Conservation (phyloP, 2,113 vertebrate genomes). For the Hemiscyllium ocellatum region DNA sequence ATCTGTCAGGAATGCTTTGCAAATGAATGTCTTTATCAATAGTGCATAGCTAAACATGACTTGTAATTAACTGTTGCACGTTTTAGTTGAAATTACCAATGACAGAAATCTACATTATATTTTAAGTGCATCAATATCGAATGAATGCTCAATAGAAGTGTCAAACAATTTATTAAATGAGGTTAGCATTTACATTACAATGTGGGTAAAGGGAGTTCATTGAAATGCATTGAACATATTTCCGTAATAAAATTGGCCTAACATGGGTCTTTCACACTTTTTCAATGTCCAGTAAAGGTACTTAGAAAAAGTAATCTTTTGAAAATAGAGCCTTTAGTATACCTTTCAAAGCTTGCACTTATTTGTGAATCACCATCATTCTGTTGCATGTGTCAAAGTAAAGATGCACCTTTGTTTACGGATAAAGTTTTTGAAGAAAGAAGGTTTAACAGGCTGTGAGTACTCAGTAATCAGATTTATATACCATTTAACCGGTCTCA, state of each 20-base stretch:
- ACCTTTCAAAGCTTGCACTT: background rate
- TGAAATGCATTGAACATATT: background rate
- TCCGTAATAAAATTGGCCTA: background rate
- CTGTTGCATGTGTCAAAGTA: background rate
- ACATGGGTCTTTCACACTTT: background rate
- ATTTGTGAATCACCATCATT: background rate
- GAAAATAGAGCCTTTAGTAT: background rate
- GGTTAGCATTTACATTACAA: background rate
- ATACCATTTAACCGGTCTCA: background rate
- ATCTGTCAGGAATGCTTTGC: background rate
- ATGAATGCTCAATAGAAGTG: background rate
- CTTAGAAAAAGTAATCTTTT: background rate
- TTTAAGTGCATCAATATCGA: background rate
- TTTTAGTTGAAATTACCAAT: background rate
- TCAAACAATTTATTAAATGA: background rate
- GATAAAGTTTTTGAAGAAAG: background rate
- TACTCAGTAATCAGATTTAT: background rate
- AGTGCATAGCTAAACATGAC: background rate
- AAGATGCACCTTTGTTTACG: background rate
- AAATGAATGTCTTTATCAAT: background rate
- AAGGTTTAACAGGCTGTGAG: background rate
- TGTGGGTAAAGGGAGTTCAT: background rate
- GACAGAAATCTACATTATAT: background rate
- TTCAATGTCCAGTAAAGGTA: background rate
- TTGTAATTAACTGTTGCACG: background rate